Evolutionary conservation across 2,888 invertebrate genomes (phyloP).

Genomic region (Hydroisotoma schaefferi): DNA sequence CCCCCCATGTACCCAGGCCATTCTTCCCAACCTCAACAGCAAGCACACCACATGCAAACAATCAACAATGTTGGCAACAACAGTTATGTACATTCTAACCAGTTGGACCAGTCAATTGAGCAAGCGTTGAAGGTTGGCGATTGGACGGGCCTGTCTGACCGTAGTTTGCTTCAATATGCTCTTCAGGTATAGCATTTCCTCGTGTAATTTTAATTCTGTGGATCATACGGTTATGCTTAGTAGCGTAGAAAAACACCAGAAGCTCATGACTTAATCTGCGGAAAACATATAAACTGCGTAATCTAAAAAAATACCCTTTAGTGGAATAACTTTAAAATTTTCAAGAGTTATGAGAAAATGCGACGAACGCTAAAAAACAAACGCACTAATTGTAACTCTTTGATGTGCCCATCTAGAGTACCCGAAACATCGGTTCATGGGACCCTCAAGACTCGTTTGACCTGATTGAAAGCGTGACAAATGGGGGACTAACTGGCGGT

Average conservation of each 20-base stretch:
- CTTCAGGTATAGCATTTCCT: constrained; percentile 37
- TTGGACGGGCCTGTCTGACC: constrained; percentile 47
- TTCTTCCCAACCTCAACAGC: constrained; percentile 34
- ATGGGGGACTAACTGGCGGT: constrained; percentile 42
- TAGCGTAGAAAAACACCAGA: too few relatives aligned
- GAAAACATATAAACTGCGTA: too few relatives aligned
- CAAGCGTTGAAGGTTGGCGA: constrained; percentile 47
- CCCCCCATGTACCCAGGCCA: constrained; percentile 47
- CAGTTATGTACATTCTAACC: constrained; percentile 41
- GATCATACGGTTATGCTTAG: neutral
- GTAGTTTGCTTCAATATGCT: constrained; percentile 48
- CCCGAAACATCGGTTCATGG: constrained; percentile 47
- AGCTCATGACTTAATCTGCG: too few relatives aligned
- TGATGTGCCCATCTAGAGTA: constrained; percentile 29
- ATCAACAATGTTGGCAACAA: constrained; percentile 33
- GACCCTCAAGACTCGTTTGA: constrained; percentile 48
- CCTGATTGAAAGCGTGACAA: constrained; percentile 48
- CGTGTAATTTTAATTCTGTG: neutral
- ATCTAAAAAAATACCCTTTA: too few relatives aligned
- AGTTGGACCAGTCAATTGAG: constrained; percentile 47
- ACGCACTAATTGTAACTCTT: neutral
- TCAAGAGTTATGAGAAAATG: too few relatives aligned
- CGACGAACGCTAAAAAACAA: neutral
- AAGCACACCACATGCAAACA: constrained; percentile 37
- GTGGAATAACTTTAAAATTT: too few relatives aligned